Evolutionary conservation across 2,888 invertebrate species (phyloP).

Genomic region (Homarus gammarus): DNA sequence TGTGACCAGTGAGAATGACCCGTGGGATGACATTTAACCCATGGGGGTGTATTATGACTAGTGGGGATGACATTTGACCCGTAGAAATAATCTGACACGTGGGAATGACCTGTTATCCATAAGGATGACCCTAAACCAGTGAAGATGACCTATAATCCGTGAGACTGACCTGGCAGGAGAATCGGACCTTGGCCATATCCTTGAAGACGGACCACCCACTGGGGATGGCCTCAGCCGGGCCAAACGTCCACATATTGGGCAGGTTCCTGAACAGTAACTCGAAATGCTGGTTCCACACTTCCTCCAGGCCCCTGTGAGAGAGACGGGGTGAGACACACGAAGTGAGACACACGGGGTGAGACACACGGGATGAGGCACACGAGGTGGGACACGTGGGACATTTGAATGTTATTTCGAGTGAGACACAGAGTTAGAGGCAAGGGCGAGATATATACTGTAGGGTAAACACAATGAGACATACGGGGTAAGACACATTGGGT

Average conservation of each 20-base stretch:
- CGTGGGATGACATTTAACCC: too few species aligned
- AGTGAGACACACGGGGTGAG: neutral
- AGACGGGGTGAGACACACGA: neutral
- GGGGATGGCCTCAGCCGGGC: conserved; percentile 15
- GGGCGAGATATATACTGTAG: too few species aligned
- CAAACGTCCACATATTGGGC: conserved; percentile 62
- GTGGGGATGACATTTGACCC: too few species aligned
- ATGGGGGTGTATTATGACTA: too few species aligned
- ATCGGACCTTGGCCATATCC: conserved; percentile 75
- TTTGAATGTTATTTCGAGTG: too few species aligned
- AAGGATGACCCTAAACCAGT: too few species aligned
- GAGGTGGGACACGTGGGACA: neutral
- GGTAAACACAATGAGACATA: too few species aligned
- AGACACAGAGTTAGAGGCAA: too few species aligned
- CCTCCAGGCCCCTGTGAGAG: conserved; percentile 57
- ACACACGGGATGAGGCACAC: neutral
- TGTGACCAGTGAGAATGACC: too few species aligned
- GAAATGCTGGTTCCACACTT: conserved; percentile 69
- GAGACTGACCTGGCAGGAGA: conserved; percentile 67
- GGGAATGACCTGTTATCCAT: neutral
- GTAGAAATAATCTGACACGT: too few species aligned
- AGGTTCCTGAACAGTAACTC: conserved; percentile 61
- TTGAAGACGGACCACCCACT: conserved; percentile 54
- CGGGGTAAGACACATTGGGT: too few species aligned
- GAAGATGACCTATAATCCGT: too few species aligned